Evolutionary conservation across 2,797 vertebrate genomes (phyloP), one percentile per base, ranked within the genome.

Genomic region (Carapus acus): DNA sequence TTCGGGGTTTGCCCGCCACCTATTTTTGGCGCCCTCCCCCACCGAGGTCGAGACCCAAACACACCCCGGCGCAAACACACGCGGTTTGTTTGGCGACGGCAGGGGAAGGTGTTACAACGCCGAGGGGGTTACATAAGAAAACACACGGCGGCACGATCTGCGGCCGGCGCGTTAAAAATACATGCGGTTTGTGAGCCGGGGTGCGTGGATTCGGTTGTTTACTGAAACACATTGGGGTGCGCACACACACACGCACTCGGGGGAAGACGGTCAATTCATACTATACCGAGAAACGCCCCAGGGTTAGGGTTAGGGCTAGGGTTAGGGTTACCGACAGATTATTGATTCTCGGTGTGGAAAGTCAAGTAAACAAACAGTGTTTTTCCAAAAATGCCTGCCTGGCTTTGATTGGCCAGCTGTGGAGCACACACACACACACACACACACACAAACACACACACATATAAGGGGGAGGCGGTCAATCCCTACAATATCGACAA

Each of bases 1-100:
- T 75, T 73, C 73, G 59, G n/a, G n/a, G 79, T 75, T 78, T 73
- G 71, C 55, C 55, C 43, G 19, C 45, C 27, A 31, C 79, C 24
- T 85, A 83, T 84, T 81, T 85, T 69, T 72, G 72, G 62, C 61
- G n/a, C n/a, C n/a, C n/a, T n/a, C n/a, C n/a, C n/a, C n/a, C n/a
- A 57, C 2, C 15, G 56, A 58, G 79, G 77, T 74, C 3, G 54
- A 58, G 62, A 69, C 62, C 13, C 56, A 79, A 78, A 83, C 80
- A 80, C 11, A 54, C 45, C 53, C 37, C 24, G 24, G 64, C n/a
- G n/a, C n/a, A n/a, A n/a, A n/a, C n/a, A n/a, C n/a, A n/a, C n/a
- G n/a, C n/a, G n/a, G n/a, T n/a, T n/a, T n/a, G n/a, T n/a, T n/a
- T n/a, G n/a, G n/a, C n/a, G n/a, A n/a, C n/a, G 71, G 71, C 63